These are phyloP conservation scores for Melanargia galathea DNA, from an alignment of 2,888 invertebrate species.

Conservation along the genomic window DNA sequence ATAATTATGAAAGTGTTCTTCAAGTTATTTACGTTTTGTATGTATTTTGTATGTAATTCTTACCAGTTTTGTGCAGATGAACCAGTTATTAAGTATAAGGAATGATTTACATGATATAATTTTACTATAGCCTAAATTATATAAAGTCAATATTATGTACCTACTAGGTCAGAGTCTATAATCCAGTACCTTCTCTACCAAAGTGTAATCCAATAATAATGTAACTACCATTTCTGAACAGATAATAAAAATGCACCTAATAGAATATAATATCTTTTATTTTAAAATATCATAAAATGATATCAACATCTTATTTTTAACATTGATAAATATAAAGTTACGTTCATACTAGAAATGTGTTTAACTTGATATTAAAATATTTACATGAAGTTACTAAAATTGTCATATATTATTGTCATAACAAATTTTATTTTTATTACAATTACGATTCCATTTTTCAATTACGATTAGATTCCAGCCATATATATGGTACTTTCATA, in stretches of 20 bases:
- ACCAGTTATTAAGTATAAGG: no score
- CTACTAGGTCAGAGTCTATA: no score
- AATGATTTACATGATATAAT: no score
- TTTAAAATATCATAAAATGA: conserved; percentile 81
- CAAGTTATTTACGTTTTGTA: no score
- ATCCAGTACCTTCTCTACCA: no score
- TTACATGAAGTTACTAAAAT: conserved; percentile 60
- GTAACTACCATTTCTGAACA: no score
- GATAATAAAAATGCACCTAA: conserved; percentile 41
- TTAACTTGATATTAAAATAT: conserved; percentile 63
- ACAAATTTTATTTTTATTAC: conserved; percentile 53
- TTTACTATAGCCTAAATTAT: no score
- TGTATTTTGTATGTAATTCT: no score
- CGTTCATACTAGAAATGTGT: conserved; percentile 59
- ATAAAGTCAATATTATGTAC: no score
- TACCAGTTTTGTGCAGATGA: no score
- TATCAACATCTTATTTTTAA: conserved; percentile 80
- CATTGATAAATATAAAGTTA: conserved; percentile 74
- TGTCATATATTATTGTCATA: conserved; percentile 71
- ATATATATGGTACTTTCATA: background rate
- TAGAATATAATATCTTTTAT: conserved; percentile 67
- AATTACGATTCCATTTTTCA: conserved; percentile 7
- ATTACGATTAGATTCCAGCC: background rate
- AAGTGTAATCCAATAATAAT: no score
- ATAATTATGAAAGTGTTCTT: no score